Percentiles rank a stretch among this genome's conserved stretches.
Conservation (phyloP, 1,140 invertebrate genomes). For the Drosophila oshimai region DNA sequence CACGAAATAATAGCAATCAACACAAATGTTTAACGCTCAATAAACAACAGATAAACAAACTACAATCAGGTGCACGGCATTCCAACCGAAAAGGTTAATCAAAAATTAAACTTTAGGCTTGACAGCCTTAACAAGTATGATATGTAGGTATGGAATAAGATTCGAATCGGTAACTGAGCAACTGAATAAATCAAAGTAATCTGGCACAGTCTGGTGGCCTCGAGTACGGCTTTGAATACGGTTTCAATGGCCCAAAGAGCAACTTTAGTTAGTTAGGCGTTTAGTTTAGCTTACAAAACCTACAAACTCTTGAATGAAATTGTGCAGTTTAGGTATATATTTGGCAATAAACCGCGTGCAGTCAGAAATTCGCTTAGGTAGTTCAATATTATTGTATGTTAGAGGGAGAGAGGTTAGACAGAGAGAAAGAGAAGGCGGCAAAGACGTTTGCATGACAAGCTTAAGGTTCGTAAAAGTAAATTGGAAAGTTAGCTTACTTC, state of each 20-base stretch:
- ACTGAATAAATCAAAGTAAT: conserved; percentile 27
- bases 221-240: conserved; percentile 50
- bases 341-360: conserved; percentile 71
- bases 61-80: conserved; percentile 67
- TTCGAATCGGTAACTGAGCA: conserved; percentile 24
- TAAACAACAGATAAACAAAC: conserved; percentile 36
- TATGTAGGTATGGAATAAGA: conserved; percentile 3
- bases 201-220: conserved; percentile 35
- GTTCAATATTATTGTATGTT: conserved; percentile 54
- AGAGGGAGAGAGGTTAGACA: conserved; percentile 37
- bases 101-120: conserved; percentile 8
- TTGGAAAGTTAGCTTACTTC: conserved; percentile 72
- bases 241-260: conserved; percentile 80
- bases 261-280: conserved; percentile 73
- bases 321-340: conserved; percentile 69
- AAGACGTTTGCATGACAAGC: conserved; percentile 73
- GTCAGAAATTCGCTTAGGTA: conserved; percentile 63
- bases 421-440: conserved; percentile 57
- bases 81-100: conserved; percentile 50
- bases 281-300: conserved; percentile 58
- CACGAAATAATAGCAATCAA: conserved; percentile 34
- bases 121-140: conserved; percentile 13
- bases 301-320: conserved; percentile 71
- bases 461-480: conserved; percentile 68
- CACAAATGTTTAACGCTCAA: conserved; percentile 30